Percentiles rank a stretch among this genome's conserved stretches.
Evolutionary conservation across 2,113 vertebrate genomes (phyloP).

Genomic region (Papio anubis): DNA sequence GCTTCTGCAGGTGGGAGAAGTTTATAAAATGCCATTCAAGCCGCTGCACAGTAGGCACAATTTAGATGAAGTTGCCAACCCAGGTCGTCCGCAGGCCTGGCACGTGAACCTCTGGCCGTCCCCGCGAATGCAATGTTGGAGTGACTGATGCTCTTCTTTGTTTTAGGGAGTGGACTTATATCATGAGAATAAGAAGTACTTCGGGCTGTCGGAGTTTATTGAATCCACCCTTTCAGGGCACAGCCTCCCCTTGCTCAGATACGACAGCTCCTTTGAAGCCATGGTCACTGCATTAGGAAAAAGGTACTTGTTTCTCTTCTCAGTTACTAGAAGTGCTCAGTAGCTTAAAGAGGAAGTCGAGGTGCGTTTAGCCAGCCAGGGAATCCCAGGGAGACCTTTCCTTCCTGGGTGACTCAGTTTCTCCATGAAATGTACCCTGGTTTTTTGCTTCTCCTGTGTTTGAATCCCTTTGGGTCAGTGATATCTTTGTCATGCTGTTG

Average conservation of each 20-base stretch:
- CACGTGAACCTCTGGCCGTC: rapidly evolving
- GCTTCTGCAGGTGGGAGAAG: not conserved
- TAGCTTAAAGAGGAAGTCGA: not conserved
- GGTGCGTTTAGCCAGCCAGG: not conserved
- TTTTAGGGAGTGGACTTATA: slow-evolving; percentile 93
- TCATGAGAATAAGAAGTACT: slow-evolving; percentile 94
- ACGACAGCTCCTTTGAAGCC: slow-evolving; percentile 96
- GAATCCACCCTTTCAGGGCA: slow-evolving; percentile 94
- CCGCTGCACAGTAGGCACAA: not conserved
- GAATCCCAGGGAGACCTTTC: not conserved
- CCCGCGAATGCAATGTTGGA: rapidly evolving
- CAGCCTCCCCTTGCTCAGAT: slow-evolving; percentile 93
- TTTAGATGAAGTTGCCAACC: rapidly evolving
- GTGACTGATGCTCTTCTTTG: slow-evolving; percentile 23
- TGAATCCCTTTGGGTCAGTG: not conserved
- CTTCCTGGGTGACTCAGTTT: not conserved
- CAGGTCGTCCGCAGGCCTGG: rapidly evolving
- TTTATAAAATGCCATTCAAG: rapidly evolving
- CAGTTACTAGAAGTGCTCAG: not conserved
- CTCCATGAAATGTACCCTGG: not conserved
- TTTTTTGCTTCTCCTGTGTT: not conserved
- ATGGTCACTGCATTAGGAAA: slow-evolving; percentile 95
- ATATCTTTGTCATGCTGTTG: not conserved
- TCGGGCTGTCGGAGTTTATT: slow-evolving; percentile 94
- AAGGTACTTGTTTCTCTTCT: slow-evolving; percentile 82